phyloP scores from a whole-genome alignment of 1,140 invertebrate genomes.

The Drosophila ercepeae region DNA sequence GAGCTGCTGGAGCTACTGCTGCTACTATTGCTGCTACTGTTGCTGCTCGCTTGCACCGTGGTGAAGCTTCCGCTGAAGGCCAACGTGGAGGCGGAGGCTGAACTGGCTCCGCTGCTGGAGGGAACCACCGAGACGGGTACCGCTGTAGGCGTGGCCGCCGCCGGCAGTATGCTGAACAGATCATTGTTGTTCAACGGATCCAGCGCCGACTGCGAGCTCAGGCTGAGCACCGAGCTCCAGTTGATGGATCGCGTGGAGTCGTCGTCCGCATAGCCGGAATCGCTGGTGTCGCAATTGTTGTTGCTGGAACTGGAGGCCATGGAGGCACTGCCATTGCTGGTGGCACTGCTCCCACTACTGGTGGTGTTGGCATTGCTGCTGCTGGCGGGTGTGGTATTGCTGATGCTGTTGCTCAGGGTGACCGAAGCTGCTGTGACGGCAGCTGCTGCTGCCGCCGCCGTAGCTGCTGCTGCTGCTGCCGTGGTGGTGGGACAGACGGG shows the following conservation, averaged over 20 bases:
- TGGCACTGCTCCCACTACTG: slow-evolving; percentile 9
- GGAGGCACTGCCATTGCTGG: slow-evolving; percentile 9
- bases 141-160: slow-evolving; percentile 71
- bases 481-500: slow-evolving; percentile 80
- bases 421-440: slow-evolving; percentile 13
- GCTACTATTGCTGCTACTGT: slow-evolving; percentile 2
- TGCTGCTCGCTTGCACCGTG: slow-evolving; percentile 44
- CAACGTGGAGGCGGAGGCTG: slow-evolving; percentile 40
- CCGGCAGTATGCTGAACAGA: slow-evolving; percentile 85
- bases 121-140: slow-evolving; percentile 63
- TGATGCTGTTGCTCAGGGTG: slow-evolving; percentile 6
- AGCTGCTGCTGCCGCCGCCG: slow-evolving; percentile 25
- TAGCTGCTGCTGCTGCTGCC: slow-evolving; percentile 57
- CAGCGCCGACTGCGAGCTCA: slow-evolving; percentile 92
- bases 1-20: slow-evolving; percentile 23
- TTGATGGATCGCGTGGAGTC: slow-evolving; percentile 91
- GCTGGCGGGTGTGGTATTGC: background rate
- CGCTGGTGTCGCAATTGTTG: slow-evolving; percentile 84
- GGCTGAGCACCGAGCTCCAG: slow-evolving; percentile 94
- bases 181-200: slow-evolving; percentile 93
- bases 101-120: slow-evolving; percentile 26
- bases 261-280: slow-evolving; percentile 91
- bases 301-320: slow-evolving; percentile 8
- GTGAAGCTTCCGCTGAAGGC: slow-evolving; percentile 78
- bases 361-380: slow-evolving; percentile 26